Conservation (phyloP, 2,113 vertebrate genomes). For the Setophaga coronata region DNA sequence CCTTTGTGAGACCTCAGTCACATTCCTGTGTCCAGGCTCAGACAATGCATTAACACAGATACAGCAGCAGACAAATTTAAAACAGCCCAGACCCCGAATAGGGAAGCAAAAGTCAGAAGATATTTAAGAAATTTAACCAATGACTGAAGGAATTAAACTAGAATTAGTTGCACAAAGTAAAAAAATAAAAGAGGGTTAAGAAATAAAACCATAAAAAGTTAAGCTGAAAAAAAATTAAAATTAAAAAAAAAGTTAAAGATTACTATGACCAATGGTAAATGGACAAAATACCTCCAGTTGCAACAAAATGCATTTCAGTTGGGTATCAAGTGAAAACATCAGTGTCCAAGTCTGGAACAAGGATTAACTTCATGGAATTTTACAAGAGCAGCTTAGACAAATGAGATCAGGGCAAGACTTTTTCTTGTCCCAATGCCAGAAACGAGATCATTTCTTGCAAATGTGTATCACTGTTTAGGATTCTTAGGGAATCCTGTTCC, state of each 20-base stretch:
- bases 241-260: not conserved
- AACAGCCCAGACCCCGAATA: not conserved
- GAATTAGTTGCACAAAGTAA: not conserved
- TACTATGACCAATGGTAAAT: not conserved
- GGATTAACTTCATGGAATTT: slow-evolving; percentile 11
- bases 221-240: not conserved
- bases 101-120: not conserved
- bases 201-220: not conserved
- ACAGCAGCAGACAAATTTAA: not conserved
- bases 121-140: not conserved
- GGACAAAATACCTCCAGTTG: not conserved
- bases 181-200: not conserved
- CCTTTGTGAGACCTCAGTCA: not conserved
- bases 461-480: not conserved
- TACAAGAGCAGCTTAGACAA: slow-evolving; percentile 6
- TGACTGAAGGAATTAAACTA: not conserved
- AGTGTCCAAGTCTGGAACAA: not conserved
- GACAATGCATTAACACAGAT: slow-evolving; percentile 1
- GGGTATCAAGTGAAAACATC: not conserved
- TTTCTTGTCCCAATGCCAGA: not conserved
- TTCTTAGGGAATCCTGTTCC: not conserved
- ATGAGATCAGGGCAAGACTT: not conserved
- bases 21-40: slow-evolving; percentile 18
- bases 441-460: not conserved
- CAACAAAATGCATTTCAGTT: not conserved